Evolutionary conservation across 2,888 invertebrate species (phyloP), one percentile per base, ranked within the genome.

Genomic region (Aphodius granarius): DNA sequence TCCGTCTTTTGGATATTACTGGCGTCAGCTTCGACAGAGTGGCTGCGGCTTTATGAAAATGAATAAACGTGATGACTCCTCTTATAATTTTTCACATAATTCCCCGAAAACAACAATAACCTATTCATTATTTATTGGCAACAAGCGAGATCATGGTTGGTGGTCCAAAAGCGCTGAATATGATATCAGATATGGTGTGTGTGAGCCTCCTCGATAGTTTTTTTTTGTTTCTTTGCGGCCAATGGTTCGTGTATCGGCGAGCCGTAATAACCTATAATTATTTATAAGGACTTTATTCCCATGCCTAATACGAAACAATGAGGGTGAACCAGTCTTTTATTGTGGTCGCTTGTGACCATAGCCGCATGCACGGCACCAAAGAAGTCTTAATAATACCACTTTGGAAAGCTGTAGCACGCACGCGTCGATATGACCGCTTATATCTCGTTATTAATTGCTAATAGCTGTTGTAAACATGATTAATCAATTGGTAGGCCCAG

Each of bases 231-330:
- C 9, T 43, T 43, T 43, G 43, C 43, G 4, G 43, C 2, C 43
- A 43, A 43, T 43, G 43, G 43, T 43, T 43, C 43, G 43, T 43
- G 43, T 76, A 73, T 76, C 64, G 76, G 71, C 72, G 71, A 63
- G 76, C 82, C 80, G 82, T 84, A 83, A 84, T 84, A 84, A 81
- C 84, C 84, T 82, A 83, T 85, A 83, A 85, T 85, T 84, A 85
- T 83, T 82, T 81, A 80, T 79, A 80, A 81, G 81, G 81, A 83
- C 82, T 83, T 81, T 83, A 73, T 85, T 84, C 85, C 83, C 85
- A 85, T 84, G 83, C 84, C 83, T 85, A 85, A 84, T 83, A 84
- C 81, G 82, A 84, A 82, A 85, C 85, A 85, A 85, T 85, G 82
- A 84, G 83, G 83, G 83, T 84, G 76, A 78, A 79, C 76, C 76